Conservation (phyloP, 64 coral and sea anemone genomes). For the Actinia tenebrosa region DNA sequence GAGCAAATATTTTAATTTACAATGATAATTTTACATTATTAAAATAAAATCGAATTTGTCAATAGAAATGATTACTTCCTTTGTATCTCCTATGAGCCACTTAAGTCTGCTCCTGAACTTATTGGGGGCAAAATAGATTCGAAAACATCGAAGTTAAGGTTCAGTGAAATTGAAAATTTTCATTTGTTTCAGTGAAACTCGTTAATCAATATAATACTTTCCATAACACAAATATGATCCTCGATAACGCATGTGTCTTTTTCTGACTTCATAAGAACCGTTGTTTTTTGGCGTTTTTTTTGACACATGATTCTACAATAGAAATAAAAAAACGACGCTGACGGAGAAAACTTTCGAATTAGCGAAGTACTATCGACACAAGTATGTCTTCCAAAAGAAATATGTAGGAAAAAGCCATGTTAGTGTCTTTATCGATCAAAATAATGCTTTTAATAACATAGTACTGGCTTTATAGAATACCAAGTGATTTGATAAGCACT, state of each 20-base stretch:
- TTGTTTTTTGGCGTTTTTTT: not conserved
- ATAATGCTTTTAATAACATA: not conserved
- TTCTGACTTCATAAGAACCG: not conserved
- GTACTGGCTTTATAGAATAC: not conserved
- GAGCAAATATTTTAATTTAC: not conserved
- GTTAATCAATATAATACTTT: not conserved
- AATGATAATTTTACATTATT: not conserved
- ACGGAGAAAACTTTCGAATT: conserved; percentile 4
- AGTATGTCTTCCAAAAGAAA: not conserved
- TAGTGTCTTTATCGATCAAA: not conserved
- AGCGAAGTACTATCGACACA: not conserved
- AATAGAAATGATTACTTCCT: conserved; percentile 13
- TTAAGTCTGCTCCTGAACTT: conserved; percentile 3
- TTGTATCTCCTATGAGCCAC: conserved; percentile 1
- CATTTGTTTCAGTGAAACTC: not conserved
- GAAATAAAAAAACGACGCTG: not conserved
- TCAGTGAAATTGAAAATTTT: not conserved
- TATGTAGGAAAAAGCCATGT: not conserved
- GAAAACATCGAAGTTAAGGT: not conserved
- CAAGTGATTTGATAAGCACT: not conserved
- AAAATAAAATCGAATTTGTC: conserved; percentile 11
- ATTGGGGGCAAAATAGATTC: not conserved
- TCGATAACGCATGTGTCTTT: not conserved
- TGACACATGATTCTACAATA: not conserved
- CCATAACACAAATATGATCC: not conserved